Percentiles rank a stretch among this genome's conserved stretches.
Conservation (phyloP, 2,888 invertebrate species). For the Dorcus parallelipipedus region DNA sequence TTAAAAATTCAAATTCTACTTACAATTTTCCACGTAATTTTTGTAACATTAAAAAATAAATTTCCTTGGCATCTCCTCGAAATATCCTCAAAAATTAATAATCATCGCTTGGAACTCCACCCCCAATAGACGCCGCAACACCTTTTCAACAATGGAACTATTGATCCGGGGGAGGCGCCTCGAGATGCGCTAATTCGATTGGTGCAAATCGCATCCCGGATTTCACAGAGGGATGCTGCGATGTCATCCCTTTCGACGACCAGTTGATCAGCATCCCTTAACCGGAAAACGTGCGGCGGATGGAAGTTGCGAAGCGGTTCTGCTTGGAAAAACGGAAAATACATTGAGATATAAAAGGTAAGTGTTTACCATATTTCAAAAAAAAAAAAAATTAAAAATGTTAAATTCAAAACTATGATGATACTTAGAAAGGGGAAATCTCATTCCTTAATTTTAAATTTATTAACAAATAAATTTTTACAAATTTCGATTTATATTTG, state of each 20-base stretch:
- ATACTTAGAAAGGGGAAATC: too few species aligned
- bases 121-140: constrained; percentile 11
- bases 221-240: constrained; percentile 22
- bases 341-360: not conserved
- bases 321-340: not conserved
- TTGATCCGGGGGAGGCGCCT: constrained; percentile 21
- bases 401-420: not conserved
- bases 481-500: too few species aligned
- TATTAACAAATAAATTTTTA: too few species aligned
- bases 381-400: not conserved
- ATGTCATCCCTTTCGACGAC: constrained; percentile 19
- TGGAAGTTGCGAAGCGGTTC: not conserved
- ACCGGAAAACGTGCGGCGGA: constrained; percentile 5
- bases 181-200: constrained; percentile 16
- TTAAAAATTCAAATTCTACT: too few species aligned
- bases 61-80: too few species aligned
- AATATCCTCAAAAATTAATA: too few species aligned
- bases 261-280: constrained; percentile 26
- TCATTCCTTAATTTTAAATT: too few species aligned
- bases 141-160: constrained; percentile 24
- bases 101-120: constrained; percentile 6
- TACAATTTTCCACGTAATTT: too few species aligned
- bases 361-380: not conserved
- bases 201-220: constrained; percentile 15
- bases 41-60: too few species aligned